Base-by-base conservation (phyloP, 2,113 vertebrate species). In the Opisthocomus hoazin region DNA sequence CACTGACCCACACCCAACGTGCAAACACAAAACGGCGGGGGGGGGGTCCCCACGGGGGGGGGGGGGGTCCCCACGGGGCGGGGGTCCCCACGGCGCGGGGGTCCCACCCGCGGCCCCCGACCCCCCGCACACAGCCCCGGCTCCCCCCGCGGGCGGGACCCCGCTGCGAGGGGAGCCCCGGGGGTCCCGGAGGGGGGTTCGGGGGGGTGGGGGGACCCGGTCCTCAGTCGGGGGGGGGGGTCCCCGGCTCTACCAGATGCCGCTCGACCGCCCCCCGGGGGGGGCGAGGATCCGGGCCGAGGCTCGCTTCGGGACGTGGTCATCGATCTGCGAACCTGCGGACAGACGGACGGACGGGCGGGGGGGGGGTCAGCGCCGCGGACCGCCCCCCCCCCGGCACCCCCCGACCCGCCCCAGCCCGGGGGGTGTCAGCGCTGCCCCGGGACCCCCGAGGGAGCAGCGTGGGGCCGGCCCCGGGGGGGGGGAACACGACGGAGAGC, bases 271-370 rank as follows among this genome's bases (percentile, higher is more conserved):
- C 79, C 99, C 99, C 91, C 99, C 99, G 23, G 99, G 99, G 76
- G 99, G 99, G 81, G 99, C 99, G 56, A 99, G 98, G 97, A 99
- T 99, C 97, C 99, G 97, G 65, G 99, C 99, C 5, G 99, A 99
- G 78, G 99, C 99, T 97, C 99, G 98, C 98, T 99, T 99, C 97
- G 99, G 99, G 97, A 99, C 96, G 29, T 98, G 99, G 96, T 99
- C 99, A 79, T 99, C 99, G 26, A 99, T 98, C 97, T 99, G 99
- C 97, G 99, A 98, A 95, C 99, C 99, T 99, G 97, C 7, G 71
- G 58, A 76, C 65, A 73, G 73, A 80, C 39, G 89, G 64, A 50
- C 2, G 4, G 93, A 80, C 39, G 91, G 64, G 45, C 2, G 5
- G 93, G n/a, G n/a, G n/a, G n/a, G n/a, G n/a, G n/a, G n/a, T n/a